phyloP scores from a whole-genome alignment of 1,140 invertebrate genomes.

The Condylostylus longicornis region DNA sequence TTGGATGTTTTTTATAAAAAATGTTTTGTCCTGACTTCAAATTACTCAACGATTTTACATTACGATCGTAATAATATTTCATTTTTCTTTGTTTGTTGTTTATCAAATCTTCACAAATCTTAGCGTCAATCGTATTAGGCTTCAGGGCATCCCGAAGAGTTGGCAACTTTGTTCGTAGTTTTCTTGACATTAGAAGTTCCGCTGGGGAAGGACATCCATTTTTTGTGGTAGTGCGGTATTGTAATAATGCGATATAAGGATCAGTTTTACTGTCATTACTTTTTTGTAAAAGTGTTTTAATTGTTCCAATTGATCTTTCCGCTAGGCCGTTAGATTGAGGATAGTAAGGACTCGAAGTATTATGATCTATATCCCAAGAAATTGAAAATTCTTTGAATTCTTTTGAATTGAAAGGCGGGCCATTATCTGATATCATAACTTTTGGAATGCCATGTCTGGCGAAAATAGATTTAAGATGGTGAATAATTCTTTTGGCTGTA shows the following conservation, averaged over 20 bases:
- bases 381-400: conserved; percentile 6
- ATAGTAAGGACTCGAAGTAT: conserved; percentile 1
- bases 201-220: conserved; percentile 7
- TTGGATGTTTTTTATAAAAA: too few relatives aligned
- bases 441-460: conserved; percentile 7
- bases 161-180: conserved; percentile 6
- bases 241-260: conserved; percentile 8
- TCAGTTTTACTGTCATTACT: conserved; percentile 5
- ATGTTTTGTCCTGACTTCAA: too few relatives aligned
- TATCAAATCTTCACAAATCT: too few relatives aligned
- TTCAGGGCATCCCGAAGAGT: too few relatives aligned
- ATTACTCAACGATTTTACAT: too few relatives aligned
- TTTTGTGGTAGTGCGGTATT: conserved; percentile 10
- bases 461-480: conserved; percentile 7
- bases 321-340: conserved; percentile 7
- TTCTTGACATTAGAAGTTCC: conserved; percentile 8
- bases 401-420: conserved; percentile 5
- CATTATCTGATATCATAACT: conserved; percentile 7
- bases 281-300: conserved; percentile 4
- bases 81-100: too few relatives aligned
- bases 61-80: too few relatives aligned
- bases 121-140: too few relatives aligned
- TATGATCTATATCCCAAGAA: background rate
- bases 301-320: conserved; percentile 2
- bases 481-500: background rate